These are phyloP conservation scores for Coregonus clupeaformis DNA, from an alignment of 2,113 vertebrate species.

Conservation along the genomic window DNA sequence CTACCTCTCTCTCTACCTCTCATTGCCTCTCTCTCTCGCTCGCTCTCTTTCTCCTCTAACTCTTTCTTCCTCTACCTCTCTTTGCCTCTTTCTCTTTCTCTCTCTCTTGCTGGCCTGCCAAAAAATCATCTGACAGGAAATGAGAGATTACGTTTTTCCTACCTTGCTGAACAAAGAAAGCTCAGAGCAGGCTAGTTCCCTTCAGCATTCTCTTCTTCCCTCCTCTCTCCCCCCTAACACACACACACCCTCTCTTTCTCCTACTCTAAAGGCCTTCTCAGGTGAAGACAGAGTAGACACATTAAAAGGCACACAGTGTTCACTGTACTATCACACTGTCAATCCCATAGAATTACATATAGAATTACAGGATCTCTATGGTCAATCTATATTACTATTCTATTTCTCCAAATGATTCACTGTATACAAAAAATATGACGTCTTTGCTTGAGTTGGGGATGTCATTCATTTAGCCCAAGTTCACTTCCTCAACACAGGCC, in stretches of 20 bases:
- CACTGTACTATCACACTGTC: not conserved
- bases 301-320: too few species aligned
- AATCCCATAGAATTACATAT: not conserved
- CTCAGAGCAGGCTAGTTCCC: slow-evolving; percentile 81
- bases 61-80: slow-evolving; percentile 11
- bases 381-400: not conserved
- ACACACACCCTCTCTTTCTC: slow-evolving; percentile 15
- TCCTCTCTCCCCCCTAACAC: slow-evolving; percentile 19
- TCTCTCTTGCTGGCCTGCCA: slow-evolving; percentile 75
- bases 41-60: slow-evolving; percentile 13
- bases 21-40: slow-evolving; percentile 12
- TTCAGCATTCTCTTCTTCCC: slow-evolving; percentile 55
- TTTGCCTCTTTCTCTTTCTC: slow-evolving; percentile 14
- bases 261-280: slow-evolving; percentile 42
- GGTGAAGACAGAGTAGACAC: slow-evolving; percentile 48
- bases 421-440: not conserved
- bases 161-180: slow-evolving; percentile 94
- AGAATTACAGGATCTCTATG: too few species aligned
- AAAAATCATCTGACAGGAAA: slow-evolving; percentile 96
- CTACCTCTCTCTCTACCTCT: not conserved
- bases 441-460: too few species aligned
- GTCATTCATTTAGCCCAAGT: too few species aligned
- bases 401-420: not conserved
- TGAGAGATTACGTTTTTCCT: slow-evolving; percentile 95
- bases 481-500: too few species aligned